These are phyloP conservation scores for Candoia aspera DNA, from an alignment of 2,113 vertebrate species.

Conservation along the genomic window DNA sequence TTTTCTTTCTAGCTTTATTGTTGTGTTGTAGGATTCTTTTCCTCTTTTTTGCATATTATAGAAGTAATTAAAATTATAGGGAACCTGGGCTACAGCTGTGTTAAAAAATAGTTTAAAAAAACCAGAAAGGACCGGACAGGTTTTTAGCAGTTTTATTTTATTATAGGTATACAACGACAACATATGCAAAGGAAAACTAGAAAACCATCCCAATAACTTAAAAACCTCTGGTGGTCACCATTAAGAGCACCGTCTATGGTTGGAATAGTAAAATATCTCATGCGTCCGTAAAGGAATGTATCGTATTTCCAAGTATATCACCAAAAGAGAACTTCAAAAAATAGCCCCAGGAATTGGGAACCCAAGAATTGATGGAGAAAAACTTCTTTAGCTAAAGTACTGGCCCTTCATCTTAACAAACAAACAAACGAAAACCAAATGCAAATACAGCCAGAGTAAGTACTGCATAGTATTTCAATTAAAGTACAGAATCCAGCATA, in stretches of 20 bases:
- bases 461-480: conserved; percentile 78
- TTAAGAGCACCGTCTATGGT: conserved; percentile 71
- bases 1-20: background rate
- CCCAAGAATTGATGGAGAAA: conserved; percentile 16
- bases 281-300: conserved; percentile 48
- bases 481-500: conserved; percentile 58
- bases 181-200: conserved; percentile 67
- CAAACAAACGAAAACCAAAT: conserved; percentile 8
- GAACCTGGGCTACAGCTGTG: background rate
- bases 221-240: conserved; percentile 58
- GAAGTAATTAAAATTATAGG: background rate
- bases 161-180: conserved; percentile 71
- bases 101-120: background rate
- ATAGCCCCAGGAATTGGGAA: conserved; percentile 5
- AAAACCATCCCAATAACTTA: conserved; percentile 77
- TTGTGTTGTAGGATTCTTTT: background rate
- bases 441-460: conserved; percentile 64
- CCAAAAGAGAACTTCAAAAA: conserved; percentile 41
- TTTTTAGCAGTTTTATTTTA: conserved; percentile 75
- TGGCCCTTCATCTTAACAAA: conserved; percentile 64
- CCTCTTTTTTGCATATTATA: background rate
- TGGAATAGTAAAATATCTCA: conserved; percentile 69
- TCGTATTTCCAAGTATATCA: conserved; percentile 40
- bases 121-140: conserved; percentile 47
- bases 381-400: conserved; percentile 50